Evolutionary conservation across 2,888 invertebrate genomes (phyloP).

Genomic region (Halocaridina rubra): DNA sequence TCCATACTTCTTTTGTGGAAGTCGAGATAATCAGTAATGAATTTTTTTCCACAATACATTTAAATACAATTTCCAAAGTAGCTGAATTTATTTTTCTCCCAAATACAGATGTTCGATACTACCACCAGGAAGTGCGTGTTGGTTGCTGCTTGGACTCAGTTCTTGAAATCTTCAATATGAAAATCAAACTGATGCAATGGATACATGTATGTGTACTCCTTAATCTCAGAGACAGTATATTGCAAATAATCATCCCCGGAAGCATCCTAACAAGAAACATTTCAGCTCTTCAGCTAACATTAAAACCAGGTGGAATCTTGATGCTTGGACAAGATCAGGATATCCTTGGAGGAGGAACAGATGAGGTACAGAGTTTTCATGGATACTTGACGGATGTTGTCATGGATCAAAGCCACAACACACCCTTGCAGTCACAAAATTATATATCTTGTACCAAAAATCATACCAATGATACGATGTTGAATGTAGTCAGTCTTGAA

Average conservation of each 20-base stretch:
- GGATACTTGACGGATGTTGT: conserved; percentile 29
- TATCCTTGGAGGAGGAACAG: conserved; percentile 3
- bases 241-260: background rate
- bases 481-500: background rate
- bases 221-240: background rate
- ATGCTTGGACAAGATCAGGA: conserved; percentile 46
- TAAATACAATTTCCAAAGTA: too few species aligned
- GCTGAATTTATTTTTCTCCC: too few species aligned
- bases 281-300: background rate
- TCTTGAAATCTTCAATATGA: background rate
- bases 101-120: conserved; percentile 7
- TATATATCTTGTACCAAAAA: too few species aligned
- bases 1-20: too few species aligned
- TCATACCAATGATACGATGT: too few species aligned
- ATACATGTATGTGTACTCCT: conserved; percentile 17
- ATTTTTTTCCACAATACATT: too few species aligned
- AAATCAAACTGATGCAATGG: conserved; percentile 13
- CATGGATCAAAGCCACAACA: too few species aligned
- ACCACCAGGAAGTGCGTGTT: conserved; percentile 17
- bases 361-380: conserved; percentile 21
- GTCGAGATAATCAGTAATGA: too few species aligned
- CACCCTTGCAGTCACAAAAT: too few species aligned
- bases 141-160: conserved; percentile 19
- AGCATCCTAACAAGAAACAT: background rate
- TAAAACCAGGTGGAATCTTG: conserved; percentile 13